These are phyloP conservation scores for Coenonympha glycerion DNA, from an alignment of 2,888 invertebrate species.

Conservation along the genomic window DNA sequence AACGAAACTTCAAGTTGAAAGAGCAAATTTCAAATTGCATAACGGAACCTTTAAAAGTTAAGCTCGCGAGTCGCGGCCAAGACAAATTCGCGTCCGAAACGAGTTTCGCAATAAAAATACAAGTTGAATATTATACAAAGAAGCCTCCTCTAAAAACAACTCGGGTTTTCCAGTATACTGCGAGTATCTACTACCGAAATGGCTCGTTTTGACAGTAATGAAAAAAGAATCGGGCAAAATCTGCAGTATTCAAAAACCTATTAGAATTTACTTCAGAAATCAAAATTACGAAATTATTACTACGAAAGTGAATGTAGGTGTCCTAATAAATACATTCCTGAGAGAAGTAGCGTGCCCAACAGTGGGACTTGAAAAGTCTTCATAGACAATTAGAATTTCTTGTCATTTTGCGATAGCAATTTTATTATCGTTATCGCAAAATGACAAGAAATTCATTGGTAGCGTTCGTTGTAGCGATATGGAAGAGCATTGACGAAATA, in stretches of 20 bases:
- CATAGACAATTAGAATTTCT: too few species aligned
- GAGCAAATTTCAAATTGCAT: constrained; percentile 1
- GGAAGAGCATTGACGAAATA: too few species aligned
- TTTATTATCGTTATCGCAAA: too few species aligned
- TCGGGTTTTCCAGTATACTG: not conserved
- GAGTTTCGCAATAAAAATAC: constrained; percentile 10
- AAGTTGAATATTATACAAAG: constrained; percentile 12
- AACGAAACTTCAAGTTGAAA: not conserved
- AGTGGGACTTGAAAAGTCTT: too few species aligned
- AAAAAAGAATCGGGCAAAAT: constrained; percentile 26
- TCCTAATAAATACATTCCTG: constrained; percentile 5
- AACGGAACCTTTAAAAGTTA: constrained; percentile 7
- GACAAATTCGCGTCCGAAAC: constrained; percentile 8
- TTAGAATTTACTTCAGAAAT: constrained; percentile 35
- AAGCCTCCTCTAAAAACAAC: constrained; percentile 11
- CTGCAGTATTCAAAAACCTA: constrained; percentile 44
- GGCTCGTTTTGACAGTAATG: constrained; percentile 21
- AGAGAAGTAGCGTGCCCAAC: too few species aligned
- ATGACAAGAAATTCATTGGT: too few species aligned
- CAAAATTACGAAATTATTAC: constrained; percentile 40
- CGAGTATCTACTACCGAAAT: constrained; percentile 18
- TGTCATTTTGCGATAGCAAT: too few species aligned
- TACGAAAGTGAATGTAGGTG: constrained; percentile 25
- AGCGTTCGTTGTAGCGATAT: too few species aligned
- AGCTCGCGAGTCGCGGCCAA: constrained; percentile 2